These are phyloP conservation scores for Spongilla lacustris DNA, from an alignment of 37 sponge, comb jelly and placozoan genomes.

Conservation along the genomic window DNA sequence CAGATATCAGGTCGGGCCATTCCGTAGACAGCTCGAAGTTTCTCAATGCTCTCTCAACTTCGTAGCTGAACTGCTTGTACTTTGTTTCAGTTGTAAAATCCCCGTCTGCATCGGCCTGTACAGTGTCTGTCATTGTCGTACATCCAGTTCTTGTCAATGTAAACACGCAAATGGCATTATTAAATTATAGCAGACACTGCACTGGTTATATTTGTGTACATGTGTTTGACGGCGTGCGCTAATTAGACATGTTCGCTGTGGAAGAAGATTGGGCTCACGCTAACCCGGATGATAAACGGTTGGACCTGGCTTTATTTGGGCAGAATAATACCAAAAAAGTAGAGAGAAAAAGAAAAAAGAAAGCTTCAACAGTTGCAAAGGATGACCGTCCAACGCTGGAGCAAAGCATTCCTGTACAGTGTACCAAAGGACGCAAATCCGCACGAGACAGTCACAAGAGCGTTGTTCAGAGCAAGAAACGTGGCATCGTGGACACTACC, in stretches of 20 bases:
- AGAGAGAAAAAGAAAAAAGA: not conserved
- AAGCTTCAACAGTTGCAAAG: not conserved
- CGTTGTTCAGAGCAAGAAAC: no score
- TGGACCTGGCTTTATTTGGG: conserved; percentile 12
- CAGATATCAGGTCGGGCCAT: conserved; percentile 92
- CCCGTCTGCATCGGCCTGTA: conserved; percentile 19
- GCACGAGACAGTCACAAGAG: no score
- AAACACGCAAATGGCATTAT: no score
- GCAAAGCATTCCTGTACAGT: not conserved
- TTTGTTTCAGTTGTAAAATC: conserved; percentile 65
- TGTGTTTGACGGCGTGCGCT: not conserved
- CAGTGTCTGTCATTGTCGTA: conserved; percentile 18
- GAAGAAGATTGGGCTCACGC: not conserved
- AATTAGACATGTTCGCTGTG: conserved; percentile 31
- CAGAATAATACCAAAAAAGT: conserved; percentile 1
- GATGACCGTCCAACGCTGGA: not conserved
- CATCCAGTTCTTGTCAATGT: no score
- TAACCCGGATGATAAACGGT: not conserved
- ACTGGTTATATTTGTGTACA: no score
- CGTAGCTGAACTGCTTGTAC: conserved; percentile 71
- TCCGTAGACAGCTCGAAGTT: conserved; percentile 84
- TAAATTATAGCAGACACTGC: no score
- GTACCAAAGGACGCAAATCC: no score
- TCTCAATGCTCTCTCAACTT: conserved; percentile 83
- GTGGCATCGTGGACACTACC: no score